Evolutionary conservation across 2,888 invertebrate species (phyloP).

Genomic region (Athalia cordata): DNA sequence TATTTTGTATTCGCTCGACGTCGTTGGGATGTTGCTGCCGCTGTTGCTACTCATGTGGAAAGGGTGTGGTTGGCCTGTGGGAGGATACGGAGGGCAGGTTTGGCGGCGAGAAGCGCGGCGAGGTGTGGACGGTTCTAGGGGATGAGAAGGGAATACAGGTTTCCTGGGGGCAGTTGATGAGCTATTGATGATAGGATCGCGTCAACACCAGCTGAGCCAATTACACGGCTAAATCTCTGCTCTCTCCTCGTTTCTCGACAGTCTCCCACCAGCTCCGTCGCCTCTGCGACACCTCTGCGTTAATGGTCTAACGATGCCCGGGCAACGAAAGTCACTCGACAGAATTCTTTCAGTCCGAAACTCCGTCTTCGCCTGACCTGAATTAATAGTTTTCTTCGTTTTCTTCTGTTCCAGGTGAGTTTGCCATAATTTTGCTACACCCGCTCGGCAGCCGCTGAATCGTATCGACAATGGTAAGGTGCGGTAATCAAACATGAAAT

Average conservation of each 20-base stretch:
- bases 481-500: neutral
- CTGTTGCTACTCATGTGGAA: too few species aligned
- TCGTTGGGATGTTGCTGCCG: too few species aligned
- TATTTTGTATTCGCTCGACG: too few species aligned
- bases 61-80: too few species aligned
- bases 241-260: conserved; percentile 57
- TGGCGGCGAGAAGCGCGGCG: neutral
- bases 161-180: conserved; percentile 75
- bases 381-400: conserved; percentile 35
- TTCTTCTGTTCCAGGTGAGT: conserved; percentile 64
- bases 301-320: conserved; percentile 22
- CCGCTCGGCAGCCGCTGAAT: too few species aligned
- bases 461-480: conserved; percentile 41
- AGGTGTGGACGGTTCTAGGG: conserved; percentile 24
- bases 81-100: too few species aligned
- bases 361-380: too few species aligned
- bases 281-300: neutral
- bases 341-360: too few species aligned
- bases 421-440: conserved; percentile 52
- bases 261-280: conserved; percentile 46
- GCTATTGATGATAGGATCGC: conserved; percentile 79
- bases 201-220: conserved; percentile 80
- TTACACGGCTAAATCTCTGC: conserved; percentile 75
- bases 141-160: conserved; percentile 66
- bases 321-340: conserved; percentile 35